A percentile compares a stretch with the other conserved stretches of the same genome.
Conservation (phyloP, 1,140 invertebrate species). For the Macrosteles quadrilineatus region DNA sequence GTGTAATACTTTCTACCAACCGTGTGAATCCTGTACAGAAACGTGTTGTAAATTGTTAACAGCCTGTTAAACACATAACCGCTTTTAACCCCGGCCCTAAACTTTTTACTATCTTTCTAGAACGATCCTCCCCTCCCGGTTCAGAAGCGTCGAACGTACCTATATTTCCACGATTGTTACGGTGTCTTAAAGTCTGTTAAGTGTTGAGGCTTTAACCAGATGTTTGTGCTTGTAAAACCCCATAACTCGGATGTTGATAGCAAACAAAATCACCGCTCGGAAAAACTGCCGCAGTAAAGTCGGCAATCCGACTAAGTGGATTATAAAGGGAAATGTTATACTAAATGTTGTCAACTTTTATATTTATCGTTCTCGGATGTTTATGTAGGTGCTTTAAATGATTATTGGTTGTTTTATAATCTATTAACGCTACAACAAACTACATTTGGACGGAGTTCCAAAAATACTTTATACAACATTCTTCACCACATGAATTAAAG, state of each 20-base stretch:
- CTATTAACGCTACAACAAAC: no score
- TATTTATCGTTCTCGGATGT: no score
- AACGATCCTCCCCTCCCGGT: not conserved
- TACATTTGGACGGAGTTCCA: no score
- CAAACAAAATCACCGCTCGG: not conserved
- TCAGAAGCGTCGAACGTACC: not conserved
- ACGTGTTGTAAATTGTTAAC: conserved; percentile 25
- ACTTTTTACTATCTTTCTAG: conserved; percentile 26
- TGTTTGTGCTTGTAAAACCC: not conserved
- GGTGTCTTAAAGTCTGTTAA: conserved; percentile 7
- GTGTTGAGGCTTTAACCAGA: conserved; percentile 7
- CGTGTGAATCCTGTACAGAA: conserved; percentile 8
- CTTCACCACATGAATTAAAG: no score
- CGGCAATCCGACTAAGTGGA: not conserved
- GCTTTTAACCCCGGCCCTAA: conserved; percentile 27
- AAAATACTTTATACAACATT: no score
- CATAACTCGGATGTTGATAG: conserved; percentile 2
- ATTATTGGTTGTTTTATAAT: no score
- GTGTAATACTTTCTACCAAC: conserved; percentile 5
- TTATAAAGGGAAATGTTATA: not conserved
- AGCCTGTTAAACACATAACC: conserved; percentile 27
- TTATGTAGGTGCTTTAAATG: no score
- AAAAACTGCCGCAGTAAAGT: not conserved
- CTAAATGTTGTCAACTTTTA: no score
- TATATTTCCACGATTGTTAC: conserved; percentile 16